Evolutionary conservation across 92 coral and sea anemone genomes (phyloP), one percentile per base, ranked within the genome.

Genomic region (Virgularia gustaviana): DNA sequence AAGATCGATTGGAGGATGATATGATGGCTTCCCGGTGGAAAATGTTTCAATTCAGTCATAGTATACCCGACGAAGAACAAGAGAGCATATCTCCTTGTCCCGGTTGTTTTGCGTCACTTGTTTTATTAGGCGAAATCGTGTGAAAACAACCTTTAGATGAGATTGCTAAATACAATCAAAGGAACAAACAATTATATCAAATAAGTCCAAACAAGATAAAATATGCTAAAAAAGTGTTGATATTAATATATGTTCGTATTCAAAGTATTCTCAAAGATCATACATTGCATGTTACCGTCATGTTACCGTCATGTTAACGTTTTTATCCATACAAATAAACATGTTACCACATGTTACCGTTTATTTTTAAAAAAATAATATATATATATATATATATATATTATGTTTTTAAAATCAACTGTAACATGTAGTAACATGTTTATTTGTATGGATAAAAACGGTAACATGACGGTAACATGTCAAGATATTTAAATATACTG

Each of bases 221-320:
- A 43, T 13, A 2, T 9, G 25, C 18, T 2, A 1, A 53, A 53
- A 53, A 53, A 53, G 32, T 54, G 29, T 56, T 56, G 62, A 56
- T 20, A 56, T 27, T 58, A 1, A 58, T 30, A 12, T 29, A 25
- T 24, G 65, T 24, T 38, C 18, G 13, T 2, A 32, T 25, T 31
- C 18, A 58, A 9, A 58, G 32, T 58, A 13, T 13, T 30, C 18
- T 19, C 29, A 24, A 4, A 24, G 32, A 6, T 58, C 38, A 28
- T 58, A 58, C n/a, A n/a, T n/a, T n/a, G n/a, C 36, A n/a, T 55
- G 62, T 55, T 55, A 55, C 62, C 35, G 31, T 43, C 62, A 55
- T 55, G 20, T 9, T 55, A 55, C 62, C 35, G n/a, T 55, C 36
- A 58, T 58, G 43, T 58, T 58, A 30, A 38, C 65, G 36, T 58